Evolutionary conservation across 2,888 invertebrate genomes (phyloP), one percentile per base, ranked within the genome.

Genomic region (Amorpha juglandis): DNA sequence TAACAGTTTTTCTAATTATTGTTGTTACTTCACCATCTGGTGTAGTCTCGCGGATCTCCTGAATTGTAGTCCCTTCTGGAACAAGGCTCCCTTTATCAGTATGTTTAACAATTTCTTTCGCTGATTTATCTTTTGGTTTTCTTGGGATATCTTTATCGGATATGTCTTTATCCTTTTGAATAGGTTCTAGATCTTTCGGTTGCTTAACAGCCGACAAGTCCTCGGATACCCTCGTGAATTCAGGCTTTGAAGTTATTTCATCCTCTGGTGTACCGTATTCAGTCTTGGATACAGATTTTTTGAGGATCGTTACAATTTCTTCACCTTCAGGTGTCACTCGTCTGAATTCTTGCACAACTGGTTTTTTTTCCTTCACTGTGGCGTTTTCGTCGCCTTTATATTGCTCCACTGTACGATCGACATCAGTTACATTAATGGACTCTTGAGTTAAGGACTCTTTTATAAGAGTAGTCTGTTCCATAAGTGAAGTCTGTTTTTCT

Each of bases 21-120:
- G 78, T 84, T n/a, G 83, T 84, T n/a, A 84, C 72, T 76, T 84
- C 79, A 67, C 77, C 83, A 69, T 80, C 80, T 52, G 85, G 86
- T 63, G 76, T 74, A 64, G 66, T 72, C 70, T 81, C 74, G 58
- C 70, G 72, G 19, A 74, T 71, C 71, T 84, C 78, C 74, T 78
- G 70, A 53, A 79, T 71, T 4, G 65, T 65, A 55, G 71, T 74
- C 1, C 63, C 65, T 63, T 74, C 71, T 66, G 69, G 63, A n/a
- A 70, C 63, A 58, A 67, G 42, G 7, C 42, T 47, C 16, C 62
- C 14, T 55, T 63, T 68, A 51, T 66, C 38, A 45, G 62, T 68
- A 42, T 33, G 16, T 45, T 6, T 51, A n/a, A 55, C 51, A 19
- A 27, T 62, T 38, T 52, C 47, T 45, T 67, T 63, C 50, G 66